These are phyloP conservation scores for Brenthis hecate DNA, from an alignment of 2,888 invertebrate species.

Conservation along the genomic window DNA sequence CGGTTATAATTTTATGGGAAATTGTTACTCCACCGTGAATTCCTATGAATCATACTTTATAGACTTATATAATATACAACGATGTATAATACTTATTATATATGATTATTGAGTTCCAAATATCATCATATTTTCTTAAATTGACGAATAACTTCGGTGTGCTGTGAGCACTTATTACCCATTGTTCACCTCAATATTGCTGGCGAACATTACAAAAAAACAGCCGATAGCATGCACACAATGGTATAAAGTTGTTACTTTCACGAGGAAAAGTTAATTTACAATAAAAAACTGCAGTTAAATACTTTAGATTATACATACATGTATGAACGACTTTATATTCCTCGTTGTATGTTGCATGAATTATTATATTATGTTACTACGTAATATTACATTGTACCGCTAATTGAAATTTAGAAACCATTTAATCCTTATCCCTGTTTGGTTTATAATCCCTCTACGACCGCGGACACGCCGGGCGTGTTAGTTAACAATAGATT, in stretches of 20 bases:
- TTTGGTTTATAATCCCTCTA: too few species aligned
- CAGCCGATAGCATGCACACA: slow-evolving; percentile 28
- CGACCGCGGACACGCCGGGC: too few species aligned
- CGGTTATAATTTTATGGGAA: too few species aligned
- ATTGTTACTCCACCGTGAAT: too few species aligned
- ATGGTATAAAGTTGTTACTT: slow-evolving; percentile 29
- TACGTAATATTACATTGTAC: too few species aligned
- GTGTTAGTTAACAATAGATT: too few species aligned
- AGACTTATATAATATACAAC: not conserved
- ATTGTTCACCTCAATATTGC: slow-evolving; percentile 29
- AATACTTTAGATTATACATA: slow-evolving; percentile 9
- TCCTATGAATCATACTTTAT: too few species aligned
- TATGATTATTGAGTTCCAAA: not conserved
- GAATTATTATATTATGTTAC: slow-evolving; percentile 1
- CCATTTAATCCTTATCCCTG: too few species aligned
- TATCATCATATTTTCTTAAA: not conserved
- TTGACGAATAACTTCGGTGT: slow-evolving; percentile 6
- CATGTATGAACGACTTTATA: not conserved
- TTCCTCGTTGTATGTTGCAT: not conserved
- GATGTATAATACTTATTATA: not conserved
- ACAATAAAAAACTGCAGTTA: slow-evolving; percentile 23
- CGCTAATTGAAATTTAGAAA: too few species aligned
- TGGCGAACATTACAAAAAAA: slow-evolving; percentile 11
- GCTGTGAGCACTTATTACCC: slow-evolving; percentile 15
- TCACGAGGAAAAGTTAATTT: slow-evolving; percentile 33